Conservation (phyloP, 2,888 invertebrate genomes). For the Caenorhabditis sp. region DNA sequence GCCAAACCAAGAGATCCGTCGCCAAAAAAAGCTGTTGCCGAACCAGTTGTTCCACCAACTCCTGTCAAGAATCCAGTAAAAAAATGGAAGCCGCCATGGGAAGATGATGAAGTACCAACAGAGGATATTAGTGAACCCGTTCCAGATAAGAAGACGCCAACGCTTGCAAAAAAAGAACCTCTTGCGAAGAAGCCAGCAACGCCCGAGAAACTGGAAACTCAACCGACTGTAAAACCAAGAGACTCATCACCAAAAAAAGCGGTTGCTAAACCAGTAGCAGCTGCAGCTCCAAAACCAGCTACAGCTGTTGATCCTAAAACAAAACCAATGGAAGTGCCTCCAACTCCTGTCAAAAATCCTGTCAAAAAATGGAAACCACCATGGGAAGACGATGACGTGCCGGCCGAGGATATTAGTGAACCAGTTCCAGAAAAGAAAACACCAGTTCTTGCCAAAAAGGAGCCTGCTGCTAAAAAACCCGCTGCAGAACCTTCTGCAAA, state of each 20-base stretch:
- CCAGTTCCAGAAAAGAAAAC: conserved; percentile 26
- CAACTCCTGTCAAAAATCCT: conserved; percentile 38
- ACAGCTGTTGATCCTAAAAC: no score
- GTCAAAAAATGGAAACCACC: conserved; percentile 46
- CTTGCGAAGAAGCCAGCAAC: conserved; percentile 37
- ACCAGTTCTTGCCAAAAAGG: conserved; percentile 52
- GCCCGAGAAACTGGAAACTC: neutral
- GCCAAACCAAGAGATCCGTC: conserved; percentile 39
- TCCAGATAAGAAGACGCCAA: conserved; percentile 46
- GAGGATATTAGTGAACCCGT: conserved; percentile 42
- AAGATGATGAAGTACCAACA: conserved; percentile 53
- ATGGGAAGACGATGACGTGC: conserved; percentile 51
- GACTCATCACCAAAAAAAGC: conserved; percentile 45
- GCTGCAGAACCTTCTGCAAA: neutral
- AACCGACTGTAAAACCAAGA: conserved; percentile 31
- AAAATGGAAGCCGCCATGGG: conserved; percentile 48
- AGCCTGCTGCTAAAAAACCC: conserved; percentile 33
- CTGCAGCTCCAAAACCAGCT: conserved; percentile 3
- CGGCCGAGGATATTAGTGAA: conserved; percentile 34
- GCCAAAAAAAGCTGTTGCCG: conserved; percentile 18
- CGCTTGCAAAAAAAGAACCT: conserved; percentile 41
- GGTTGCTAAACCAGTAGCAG: conserved; percentile 8
- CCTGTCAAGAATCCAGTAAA: conserved; percentile 60
- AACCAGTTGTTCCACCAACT: conserved; percentile 7
- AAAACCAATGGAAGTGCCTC: no score